A percentile compares a stretch with the other conserved stretches of the same genome.
phyloP scores from a whole-genome alignment of 2,113 vertebrate species.

The Candoia aspera region DNA sequence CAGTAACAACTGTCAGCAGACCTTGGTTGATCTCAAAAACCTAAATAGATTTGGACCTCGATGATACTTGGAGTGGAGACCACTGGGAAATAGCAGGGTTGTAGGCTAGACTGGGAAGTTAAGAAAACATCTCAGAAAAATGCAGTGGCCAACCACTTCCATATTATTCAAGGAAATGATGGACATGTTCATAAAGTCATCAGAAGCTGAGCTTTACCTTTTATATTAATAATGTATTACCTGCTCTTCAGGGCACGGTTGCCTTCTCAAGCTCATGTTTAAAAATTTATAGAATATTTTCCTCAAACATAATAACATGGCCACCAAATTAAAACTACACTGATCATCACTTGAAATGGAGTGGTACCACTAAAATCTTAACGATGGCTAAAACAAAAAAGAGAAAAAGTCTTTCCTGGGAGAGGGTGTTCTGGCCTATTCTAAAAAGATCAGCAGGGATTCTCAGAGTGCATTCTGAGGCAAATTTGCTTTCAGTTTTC shows the following conservation, averaged over 20 bases:
- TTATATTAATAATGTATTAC: background rate
- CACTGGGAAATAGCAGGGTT: background rate
- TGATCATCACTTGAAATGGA: background rate
- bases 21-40: background rate
- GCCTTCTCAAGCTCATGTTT: no score
- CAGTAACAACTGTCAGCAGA: background rate
- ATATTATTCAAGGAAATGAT: background rate
- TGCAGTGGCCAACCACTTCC: background rate
- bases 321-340: background rate
- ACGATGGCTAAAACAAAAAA: background rate
- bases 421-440: background rate
- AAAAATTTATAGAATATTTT: background rate
- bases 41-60: background rate
- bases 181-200: background rate
- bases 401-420: background rate
- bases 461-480: background rate
- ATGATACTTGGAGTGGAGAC: background rate
- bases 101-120: background rate
- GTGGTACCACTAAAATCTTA: no score
- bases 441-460: background rate
- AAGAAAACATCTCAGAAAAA: background rate
- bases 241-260: no score
- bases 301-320: background rate
- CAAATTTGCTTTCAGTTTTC: background rate
- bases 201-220: background rate